A percentile compares a stretch with the other conserved stretches of the same genome.
These are phyloP conservation scores for Henricia sp. DNA, from an alignment of 53 echinoderm and acorn worm species.

Conservation along the genomic window DNA sequence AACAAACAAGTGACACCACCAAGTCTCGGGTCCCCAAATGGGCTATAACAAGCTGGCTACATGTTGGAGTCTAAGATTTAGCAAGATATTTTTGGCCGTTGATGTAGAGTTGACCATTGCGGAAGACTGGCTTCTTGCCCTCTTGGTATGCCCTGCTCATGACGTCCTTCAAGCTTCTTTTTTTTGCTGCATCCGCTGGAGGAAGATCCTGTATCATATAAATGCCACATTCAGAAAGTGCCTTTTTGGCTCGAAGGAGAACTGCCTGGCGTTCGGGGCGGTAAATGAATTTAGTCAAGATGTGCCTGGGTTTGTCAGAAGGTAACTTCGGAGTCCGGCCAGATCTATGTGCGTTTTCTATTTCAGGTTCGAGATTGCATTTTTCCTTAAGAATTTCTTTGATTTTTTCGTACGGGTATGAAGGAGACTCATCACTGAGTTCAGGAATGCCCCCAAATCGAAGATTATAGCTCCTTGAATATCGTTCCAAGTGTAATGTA, in stretches of 20 bases:
- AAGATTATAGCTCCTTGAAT: background rate
- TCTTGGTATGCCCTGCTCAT: background rate
- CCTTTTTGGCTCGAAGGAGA: background rate
- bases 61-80: background rate
- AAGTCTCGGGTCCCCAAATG: background rate
- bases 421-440: background rate
- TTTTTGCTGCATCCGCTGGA: background rate
- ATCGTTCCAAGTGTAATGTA: background rate
- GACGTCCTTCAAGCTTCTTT: background rate
- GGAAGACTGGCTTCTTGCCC: constrained; percentile 8
- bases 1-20: background rate
- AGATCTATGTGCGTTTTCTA: background rate
- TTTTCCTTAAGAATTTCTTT: background rate
- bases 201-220: constrained; percentile 1
- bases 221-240: background rate
- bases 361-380: background rate
- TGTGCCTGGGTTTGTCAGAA: background rate
- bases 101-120: constrained; percentile 1
- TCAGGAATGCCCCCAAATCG: background rate
- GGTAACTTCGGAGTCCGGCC: background rate
- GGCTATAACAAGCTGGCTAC: background rate
- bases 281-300: background rate
- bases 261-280: background rate
- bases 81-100: background rate
- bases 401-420: no score